Evolutionary conservation across 2,797 vertebrate genomes (phyloP).

Genomic region (Phalloptychus januarius): DNA sequence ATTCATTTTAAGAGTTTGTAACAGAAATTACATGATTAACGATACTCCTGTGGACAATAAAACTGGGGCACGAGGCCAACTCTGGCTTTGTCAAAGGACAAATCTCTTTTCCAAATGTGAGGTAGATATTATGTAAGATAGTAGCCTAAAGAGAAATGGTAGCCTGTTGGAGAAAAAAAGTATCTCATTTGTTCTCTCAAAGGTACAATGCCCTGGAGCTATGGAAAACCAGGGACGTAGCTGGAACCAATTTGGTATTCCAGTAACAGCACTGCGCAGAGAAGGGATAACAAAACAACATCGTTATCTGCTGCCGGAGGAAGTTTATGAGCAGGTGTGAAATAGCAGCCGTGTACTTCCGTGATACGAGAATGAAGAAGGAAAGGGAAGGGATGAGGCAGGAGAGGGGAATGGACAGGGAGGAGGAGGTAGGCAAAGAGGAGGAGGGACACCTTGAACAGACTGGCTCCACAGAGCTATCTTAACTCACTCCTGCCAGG

Average conservation of each 20-base stretch:
- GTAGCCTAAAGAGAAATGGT: constrained; percentile 9
- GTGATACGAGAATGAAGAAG: constrained; percentile 53
- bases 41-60: constrained; percentile 13
- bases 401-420: not conserved
- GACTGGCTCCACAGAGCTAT: constrained; percentile 54
- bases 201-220: constrained; percentile 38
- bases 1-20: constrained; percentile 15
- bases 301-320: constrained; percentile 70
- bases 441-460: constrained; percentile 33
- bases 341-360: constrained; percentile 46
- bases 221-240: constrained; percentile 35
- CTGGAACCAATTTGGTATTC: constrained; percentile 65
- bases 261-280: constrained; percentile 56
- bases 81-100: not conserved
- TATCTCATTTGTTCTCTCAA: constrained; percentile 39
- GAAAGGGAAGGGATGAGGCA: constrained; percentile 36
- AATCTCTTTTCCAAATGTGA: constrained; percentile 13
- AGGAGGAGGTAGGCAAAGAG: not conserved
- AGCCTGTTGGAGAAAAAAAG: constrained; percentile 2
- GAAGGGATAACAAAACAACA: constrained; percentile 68
- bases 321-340: constrained; percentile 77
- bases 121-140: constrained; percentile 22
- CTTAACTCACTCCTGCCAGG: constrained; percentile 60
- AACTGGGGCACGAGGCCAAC: constrained; percentile 2
- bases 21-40: constrained; percentile 13